phyloP scores from a whole-genome alignment of 2,113 vertebrate species.

The Cervus canadensis region DNA sequence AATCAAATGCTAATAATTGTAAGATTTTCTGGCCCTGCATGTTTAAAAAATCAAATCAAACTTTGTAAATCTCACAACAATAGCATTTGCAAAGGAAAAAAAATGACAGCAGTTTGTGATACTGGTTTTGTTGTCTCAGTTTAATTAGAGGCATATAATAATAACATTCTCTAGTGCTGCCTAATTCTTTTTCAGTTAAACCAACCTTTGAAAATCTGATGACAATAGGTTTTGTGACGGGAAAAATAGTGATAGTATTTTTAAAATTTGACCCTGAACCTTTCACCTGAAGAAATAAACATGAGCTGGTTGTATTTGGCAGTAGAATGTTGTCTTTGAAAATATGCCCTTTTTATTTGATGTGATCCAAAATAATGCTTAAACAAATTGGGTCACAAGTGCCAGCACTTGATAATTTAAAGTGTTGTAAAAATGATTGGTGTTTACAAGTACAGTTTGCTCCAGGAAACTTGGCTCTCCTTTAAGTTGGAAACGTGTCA shows the following conservation, averaged over 20 bases:
- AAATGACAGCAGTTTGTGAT: background rate
- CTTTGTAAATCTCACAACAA: background rate
- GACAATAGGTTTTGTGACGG: background rate
- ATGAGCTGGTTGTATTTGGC: slow-evolving; percentile 36
- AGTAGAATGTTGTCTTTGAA: slow-evolving; percentile 58
- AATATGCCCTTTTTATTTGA: slow-evolving; percentile 50
- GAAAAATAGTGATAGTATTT: background rate
- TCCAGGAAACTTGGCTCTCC: slow-evolving; percentile 44
- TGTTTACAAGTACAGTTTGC: slow-evolving; percentile 64
- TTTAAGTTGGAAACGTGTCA: slow-evolving; percentile 53
- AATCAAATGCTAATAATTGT: background rate
- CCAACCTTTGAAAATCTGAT: slow-evolving; percentile 27
- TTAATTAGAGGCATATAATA: background rate
- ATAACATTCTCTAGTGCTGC: background rate
- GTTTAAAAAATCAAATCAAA: background rate
- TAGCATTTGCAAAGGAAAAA: background rate
- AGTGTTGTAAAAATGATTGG: slow-evolving; percentile 61
- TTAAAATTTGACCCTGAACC: slow-evolving; percentile 23
- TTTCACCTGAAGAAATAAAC: slow-evolving; percentile 57
- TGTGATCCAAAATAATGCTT: slow-evolving; percentile 42
- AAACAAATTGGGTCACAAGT: slow-evolving; percentile 42
- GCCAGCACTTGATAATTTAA: slow-evolving; percentile 44
- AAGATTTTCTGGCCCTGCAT: background rate
- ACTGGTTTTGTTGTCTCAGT: background rate
- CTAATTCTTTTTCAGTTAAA: slow-evolving; percentile 27